phyloP scores from a whole-genome alignment of 2,113 vertebrate species.

The Tragelaphus strepsiceros region DNA sequence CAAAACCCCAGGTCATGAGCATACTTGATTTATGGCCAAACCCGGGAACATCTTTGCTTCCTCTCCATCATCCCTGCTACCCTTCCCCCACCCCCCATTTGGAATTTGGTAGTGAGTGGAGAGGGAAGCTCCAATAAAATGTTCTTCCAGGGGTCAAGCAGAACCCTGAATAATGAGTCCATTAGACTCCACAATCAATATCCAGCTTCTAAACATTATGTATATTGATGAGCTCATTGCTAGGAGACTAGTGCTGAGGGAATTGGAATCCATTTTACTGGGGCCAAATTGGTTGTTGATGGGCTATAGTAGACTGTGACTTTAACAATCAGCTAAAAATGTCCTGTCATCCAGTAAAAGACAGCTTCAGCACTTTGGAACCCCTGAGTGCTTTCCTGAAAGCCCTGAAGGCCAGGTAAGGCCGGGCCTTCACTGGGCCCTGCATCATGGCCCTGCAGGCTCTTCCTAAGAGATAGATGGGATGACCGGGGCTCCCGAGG shows the following conservation, averaged over 20 bases:
- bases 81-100: neutral
- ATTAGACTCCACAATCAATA: constrained; percentile 84
- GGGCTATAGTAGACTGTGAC: constrained; percentile 58
- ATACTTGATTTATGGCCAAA: neutral
- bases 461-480: neutral
- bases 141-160: constrained; percentile 71
- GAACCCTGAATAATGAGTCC: constrained; percentile 77
- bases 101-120: constrained; percentile 43
- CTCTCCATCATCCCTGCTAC: neutral
- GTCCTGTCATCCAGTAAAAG: constrained; percentile 58
- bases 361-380: constrained; percentile 52
- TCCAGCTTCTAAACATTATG: constrained; percentile 78
- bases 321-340: constrained; percentile 74
- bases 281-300: constrained; percentile 78
- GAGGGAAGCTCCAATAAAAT: constrained; percentile 9
- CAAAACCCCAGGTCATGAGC: neutral
- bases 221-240: constrained; percentile 83
- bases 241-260: constrained; percentile 67
- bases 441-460: neutral
- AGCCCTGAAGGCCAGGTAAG: neutral
- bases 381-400: constrained; percentile 21
- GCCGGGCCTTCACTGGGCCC: neutral
- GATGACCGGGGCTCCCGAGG: accelerated
- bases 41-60: neutral
- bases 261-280: constrained; percentile 78